phyloP scores from a whole-genome alignment of 2,888 invertebrate genomes.

The Erebia palarica region DNA sequence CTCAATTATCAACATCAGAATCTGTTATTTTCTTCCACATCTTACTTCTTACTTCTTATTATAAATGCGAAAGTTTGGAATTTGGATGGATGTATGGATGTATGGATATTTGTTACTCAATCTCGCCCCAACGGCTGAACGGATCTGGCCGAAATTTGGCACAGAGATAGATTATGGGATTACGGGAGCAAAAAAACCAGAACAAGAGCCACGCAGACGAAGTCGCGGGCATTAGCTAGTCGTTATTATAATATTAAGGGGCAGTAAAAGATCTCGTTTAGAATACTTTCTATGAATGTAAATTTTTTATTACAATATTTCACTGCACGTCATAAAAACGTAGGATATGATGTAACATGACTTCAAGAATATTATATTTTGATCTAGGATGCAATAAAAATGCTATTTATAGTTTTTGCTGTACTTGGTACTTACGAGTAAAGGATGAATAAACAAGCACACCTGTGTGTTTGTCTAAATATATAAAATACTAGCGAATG shows the following conservation, averaged over 20 bases:
- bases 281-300: neutral
- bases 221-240: too few relatives aligned
- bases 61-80: neutral
- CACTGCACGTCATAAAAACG: constrained; percentile 22
- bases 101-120: too few relatives aligned
- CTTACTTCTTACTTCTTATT: neutral
- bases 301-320: constrained; percentile 25
- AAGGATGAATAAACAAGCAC: too few relatives aligned
- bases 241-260: neutral
- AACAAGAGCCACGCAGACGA: too few relatives aligned
- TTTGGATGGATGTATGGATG: too few relatives aligned
- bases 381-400: constrained; percentile 1
- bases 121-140: too few relatives aligned
- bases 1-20: neutral
- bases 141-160: too few relatives aligned
- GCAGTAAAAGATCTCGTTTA: neutral
- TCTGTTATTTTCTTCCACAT: neutral
- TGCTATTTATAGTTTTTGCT: neutral
- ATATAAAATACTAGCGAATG: neutral
- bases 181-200: too few relatives aligned
- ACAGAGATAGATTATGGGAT: too few relatives aligned
- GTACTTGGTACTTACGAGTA: neutral
- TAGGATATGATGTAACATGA: constrained; percentile 16
- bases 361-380: neutral
- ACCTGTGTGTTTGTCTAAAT: neutral